Evolutionary conservation across 2,888 invertebrate species (phyloP).

Genomic region (Schrankia costaestrigalis): DNA sequence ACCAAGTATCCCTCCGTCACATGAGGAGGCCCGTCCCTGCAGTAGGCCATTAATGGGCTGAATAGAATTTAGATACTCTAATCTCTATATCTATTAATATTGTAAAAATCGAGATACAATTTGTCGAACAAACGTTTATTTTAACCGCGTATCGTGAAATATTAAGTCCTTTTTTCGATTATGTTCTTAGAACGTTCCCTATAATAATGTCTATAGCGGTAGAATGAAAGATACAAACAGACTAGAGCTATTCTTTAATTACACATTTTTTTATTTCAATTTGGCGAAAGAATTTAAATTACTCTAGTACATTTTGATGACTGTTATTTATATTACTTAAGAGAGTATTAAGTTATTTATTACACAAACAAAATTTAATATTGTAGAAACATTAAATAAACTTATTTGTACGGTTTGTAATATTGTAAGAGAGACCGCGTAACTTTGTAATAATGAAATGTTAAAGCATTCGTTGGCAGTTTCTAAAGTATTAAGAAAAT

Average conservation of each 20-base stretch:
- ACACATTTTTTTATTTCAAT: too few species aligned
- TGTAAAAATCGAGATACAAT: constrained; percentile 46
- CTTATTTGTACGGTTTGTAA: neutral
- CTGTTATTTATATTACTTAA: too few species aligned
- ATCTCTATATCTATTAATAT: constrained; percentile 45
- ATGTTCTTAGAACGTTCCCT: constrained; percentile 35
- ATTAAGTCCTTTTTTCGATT: constrained; percentile 51
- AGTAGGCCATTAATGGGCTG: too few species aligned
- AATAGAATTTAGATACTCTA: constrained; percentile 32
- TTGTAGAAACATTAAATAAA: too few species aligned
- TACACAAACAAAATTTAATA: too few species aligned
- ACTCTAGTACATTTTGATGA: too few species aligned
- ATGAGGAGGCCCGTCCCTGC: too few species aligned
- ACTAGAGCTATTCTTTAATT: constrained; percentile 28
- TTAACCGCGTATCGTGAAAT: constrained; percentile 51
- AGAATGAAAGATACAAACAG: constrained; percentile 37
- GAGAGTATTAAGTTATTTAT: too few species aligned
- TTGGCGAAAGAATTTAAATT: too few species aligned
- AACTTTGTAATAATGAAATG: neutral
- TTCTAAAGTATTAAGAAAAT: constrained; percentile 2
- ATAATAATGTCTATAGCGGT: constrained; percentile 35
- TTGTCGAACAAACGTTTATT: constrained; percentile 61
- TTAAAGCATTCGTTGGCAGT: neutral
- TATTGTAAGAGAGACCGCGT: neutral
- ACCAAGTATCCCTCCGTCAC: too few species aligned